These are phyloP conservation scores for Eremobia ochroleuca DNA, from an alignment of 2,888 invertebrate genomes.

Conservation along the genomic window DNA sequence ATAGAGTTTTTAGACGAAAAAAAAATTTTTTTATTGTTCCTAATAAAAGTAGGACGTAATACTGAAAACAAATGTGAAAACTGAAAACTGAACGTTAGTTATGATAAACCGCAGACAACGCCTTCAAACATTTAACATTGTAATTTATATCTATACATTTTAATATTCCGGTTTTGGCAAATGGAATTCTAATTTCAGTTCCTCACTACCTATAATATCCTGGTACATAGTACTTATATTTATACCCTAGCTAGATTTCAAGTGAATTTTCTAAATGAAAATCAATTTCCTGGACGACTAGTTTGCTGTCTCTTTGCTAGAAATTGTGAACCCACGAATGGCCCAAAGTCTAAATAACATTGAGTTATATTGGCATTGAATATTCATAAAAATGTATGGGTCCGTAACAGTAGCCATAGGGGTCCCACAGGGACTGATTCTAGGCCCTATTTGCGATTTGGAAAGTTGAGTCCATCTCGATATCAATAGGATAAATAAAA, in stretches of 20 bases:
- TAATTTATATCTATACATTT: slow-evolving; percentile 24
- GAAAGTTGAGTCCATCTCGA: background rate
- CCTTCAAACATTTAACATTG: slow-evolving; percentile 16
- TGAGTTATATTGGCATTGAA: background rate
- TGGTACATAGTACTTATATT: slow-evolving; percentile 50
- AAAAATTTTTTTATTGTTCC: fast-evolving
- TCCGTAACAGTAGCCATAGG: background rate
- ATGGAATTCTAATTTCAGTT: slow-evolving; percentile 35
- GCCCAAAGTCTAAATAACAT: background rate
- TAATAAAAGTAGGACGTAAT: background rate
- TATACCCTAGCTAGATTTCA: slow-evolving; percentile 26
- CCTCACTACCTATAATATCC: slow-evolving; percentile 34
- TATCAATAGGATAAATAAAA: background rate
- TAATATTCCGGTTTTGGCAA: slow-evolving; percentile 34
- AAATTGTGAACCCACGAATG: background rate
- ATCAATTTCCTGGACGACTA: background rate
- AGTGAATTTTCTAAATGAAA: background rate
- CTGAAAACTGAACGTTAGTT: slow-evolving; percentile 1
- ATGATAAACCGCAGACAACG: slow-evolving; percentile 17
- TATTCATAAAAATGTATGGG: background rate
- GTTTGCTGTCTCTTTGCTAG: background rate
- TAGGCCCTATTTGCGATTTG: background rate
- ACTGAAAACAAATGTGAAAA: slow-evolving; percentile 16
- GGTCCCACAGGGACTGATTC: background rate
- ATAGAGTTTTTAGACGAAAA: background rate